Percentiles rank a stretch among this genome's conserved stretches.
phyloP scores from a whole-genome alignment of 1,140 invertebrate genomes.

The Heterodera schachtii region DNA sequence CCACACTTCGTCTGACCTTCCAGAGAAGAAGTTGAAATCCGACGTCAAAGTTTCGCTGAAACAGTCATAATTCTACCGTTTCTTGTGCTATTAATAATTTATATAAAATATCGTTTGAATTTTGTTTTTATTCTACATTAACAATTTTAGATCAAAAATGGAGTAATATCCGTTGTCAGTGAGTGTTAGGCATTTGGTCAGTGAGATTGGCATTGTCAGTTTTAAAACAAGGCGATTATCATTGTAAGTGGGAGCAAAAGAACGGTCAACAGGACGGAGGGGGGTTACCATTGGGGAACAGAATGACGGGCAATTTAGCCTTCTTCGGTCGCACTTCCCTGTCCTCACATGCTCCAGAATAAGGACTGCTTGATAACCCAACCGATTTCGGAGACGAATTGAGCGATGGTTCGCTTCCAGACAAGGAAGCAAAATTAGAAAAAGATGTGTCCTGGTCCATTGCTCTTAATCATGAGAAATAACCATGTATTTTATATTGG shows the following conservation, averaged over 20 bases:
- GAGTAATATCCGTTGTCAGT: too few species aligned
- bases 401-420: conserved; percentile 30
- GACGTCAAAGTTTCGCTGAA: background rate
- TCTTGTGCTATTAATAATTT: too few species aligned
- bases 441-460: conserved; percentile 36
- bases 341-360: background rate
- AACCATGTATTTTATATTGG: background rate
- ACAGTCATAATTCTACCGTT: background rate
- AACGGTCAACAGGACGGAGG: background rate
- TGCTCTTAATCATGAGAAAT: conserved; percentile 15
- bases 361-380: background rate
- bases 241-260: too few species aligned
- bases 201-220: too few species aligned
- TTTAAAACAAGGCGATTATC: too few species aligned
- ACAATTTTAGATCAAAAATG: too few species aligned
- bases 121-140: too few species aligned
- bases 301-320: background rate
- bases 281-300: background rate
- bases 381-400: conserved; percentile 4
- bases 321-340: background rate
- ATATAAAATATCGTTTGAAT: too few species aligned
- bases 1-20: background rate
- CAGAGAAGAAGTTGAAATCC: background rate
- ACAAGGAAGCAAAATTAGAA: conserved; percentile 31
- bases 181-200: too few species aligned